Evolutionary conservation across 2,888 invertebrate genomes (phyloP).

Genomic region (Germaria angustata): DNA sequence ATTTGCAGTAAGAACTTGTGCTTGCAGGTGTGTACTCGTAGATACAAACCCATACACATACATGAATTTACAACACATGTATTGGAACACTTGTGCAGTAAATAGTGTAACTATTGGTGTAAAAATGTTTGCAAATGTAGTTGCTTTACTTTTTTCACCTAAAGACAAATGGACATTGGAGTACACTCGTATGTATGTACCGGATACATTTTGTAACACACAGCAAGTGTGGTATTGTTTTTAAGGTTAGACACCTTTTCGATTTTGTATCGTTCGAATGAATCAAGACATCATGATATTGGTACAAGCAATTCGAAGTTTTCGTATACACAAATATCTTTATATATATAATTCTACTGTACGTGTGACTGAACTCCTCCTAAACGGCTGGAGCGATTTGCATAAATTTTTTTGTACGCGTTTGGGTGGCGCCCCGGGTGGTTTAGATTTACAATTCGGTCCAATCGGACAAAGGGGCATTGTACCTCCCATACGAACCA

Average conservation of each 20-base stretch:
- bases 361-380: too few relatives aligned
- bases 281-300: neutral
- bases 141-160: conserved; percentile 34
- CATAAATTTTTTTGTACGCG: too few relatives aligned
- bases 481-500: too few relatives aligned
- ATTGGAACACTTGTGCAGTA: neutral
- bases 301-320: neutral
- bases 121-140: conserved; percentile 42
- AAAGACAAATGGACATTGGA: neutral
- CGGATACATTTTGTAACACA: neutral
- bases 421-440: too few relatives aligned
- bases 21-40: neutral
- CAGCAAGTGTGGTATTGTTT: neutral
- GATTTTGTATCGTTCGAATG: neutral
- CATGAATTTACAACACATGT: neutral
- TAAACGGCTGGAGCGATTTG: too few relatives aligned
- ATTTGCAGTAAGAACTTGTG: neutral
- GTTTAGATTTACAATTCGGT: too few relatives aligned
- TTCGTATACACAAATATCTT: too few relatives aligned
- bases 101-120: neutral
- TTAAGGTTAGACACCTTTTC: neutral
- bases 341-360: too few relatives aligned
- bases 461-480: too few relatives aligned
- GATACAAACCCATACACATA: neutral
- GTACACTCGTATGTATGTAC: neutral